Evolutionary conservation across 2,797 vertebrate species (phyloP).

Genomic region (Sebastes itinus): DNA sequence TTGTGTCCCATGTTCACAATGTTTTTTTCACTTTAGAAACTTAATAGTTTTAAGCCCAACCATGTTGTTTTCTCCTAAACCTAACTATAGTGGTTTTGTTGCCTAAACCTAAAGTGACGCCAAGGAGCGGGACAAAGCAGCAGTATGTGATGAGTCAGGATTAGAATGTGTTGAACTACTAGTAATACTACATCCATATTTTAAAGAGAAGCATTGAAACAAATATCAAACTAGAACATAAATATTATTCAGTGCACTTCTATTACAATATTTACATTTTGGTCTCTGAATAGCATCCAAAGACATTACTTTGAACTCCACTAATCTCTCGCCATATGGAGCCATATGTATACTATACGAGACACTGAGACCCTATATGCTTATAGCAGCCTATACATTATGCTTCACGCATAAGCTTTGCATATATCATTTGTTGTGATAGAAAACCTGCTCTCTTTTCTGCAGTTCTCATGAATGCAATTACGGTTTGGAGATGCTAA

Average conservation of each 20-base stretch:
- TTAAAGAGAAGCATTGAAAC: conserved; percentile 8
- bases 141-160: no score
- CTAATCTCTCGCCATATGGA: background rate
- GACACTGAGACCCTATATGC: background rate
- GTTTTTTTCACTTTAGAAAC: no score
- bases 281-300: background rate
- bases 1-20: no score
- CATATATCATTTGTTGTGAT: conserved; percentile 47
- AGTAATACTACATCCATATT: background rate
- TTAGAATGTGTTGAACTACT: no score
- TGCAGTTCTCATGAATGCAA: conserved; percentile 65
- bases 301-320: background rate
- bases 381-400: conserved; percentile 31
- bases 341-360: background rate
- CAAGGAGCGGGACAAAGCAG: no score
- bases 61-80: no score
- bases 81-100: no score
- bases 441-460: conserved; percentile 53
- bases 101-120: no score
- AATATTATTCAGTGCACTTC: background rate
- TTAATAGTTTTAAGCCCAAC: no score
- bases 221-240: background rate
- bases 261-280: conserved; percentile 4
- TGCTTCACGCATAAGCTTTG: conserved; percentile 15
- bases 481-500: conserved; percentile 72